Percentiles rank a stretch among this genome's conserved stretches.
Conservation (phyloP, 2,113 vertebrate species). For the Stigmatopora nigra region DNA sequence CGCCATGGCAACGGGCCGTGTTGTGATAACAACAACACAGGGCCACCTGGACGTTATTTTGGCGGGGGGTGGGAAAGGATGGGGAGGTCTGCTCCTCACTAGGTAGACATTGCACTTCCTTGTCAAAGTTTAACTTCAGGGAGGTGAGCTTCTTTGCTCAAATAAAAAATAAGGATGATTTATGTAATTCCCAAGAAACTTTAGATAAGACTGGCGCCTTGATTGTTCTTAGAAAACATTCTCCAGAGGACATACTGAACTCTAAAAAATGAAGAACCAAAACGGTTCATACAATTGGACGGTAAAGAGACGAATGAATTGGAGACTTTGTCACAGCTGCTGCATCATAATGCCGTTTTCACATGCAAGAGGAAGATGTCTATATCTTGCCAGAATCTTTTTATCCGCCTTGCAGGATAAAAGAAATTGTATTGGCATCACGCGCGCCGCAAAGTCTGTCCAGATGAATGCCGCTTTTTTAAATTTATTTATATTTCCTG, state of each 20-base stretch:
- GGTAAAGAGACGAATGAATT: background rate
- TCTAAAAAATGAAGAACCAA: background rate
- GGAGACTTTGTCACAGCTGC: constrained; percentile 18
- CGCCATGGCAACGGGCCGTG: constrained; percentile 54
- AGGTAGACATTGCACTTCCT: constrained; percentile 57
- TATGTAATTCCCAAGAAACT: background rate
- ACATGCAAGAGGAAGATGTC: constrained; percentile 44
- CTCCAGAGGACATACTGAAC: background rate
- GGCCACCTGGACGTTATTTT: constrained; percentile 11
- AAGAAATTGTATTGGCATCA: constrained; percentile 39
- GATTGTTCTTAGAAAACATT: background rate
- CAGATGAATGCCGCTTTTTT: constrained; percentile 11
- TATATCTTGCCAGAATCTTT: constrained; percentile 33
- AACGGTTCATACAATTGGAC: too few relatives aligned
- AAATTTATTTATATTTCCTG: too few relatives aligned
- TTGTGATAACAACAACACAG: constrained; percentile 67
- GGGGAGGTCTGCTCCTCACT: constrained; percentile 27
- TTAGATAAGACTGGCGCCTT: background rate
- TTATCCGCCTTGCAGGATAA: constrained; percentile 52
- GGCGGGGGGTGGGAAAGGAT: background rate
- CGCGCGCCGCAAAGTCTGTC: constrained; percentile 11
- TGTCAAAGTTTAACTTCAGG: constrained; percentile 22
- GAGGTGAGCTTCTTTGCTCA: constrained; percentile 38
- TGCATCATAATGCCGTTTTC: constrained; percentile 30
- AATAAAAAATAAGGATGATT: constrained; percentile 25